Evolutionary conservation across 2,113 vertebrate species (phyloP).

Genomic region (Neopipo cinnamomea): DNA sequence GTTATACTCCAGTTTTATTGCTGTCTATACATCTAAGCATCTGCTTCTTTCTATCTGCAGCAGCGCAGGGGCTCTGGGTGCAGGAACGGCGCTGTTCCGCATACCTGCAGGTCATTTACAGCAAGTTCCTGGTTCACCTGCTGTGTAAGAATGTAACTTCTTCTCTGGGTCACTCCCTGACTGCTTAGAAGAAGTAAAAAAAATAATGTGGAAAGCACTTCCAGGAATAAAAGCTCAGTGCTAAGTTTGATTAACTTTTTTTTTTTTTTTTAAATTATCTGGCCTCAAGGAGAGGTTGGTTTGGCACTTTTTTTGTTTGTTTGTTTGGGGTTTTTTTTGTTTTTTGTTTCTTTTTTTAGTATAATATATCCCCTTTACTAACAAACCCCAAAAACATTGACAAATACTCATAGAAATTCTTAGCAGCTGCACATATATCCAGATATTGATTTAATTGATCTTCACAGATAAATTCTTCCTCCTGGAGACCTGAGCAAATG

Average conservation of each 20-base stretch:
- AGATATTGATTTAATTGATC: conserved; percentile 27
- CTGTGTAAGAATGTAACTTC: conserved; percentile 63
- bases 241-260: not conserved
- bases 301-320: not conserved
- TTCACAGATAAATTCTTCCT: conserved; percentile 1
- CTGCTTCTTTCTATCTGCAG: conserved; percentile 20
- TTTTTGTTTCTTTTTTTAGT: not conserved
- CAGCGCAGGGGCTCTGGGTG: not conserved
- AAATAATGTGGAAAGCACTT: not conserved
- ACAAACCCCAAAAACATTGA: not conserved
- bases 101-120: conserved; percentile 43
- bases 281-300: not conserved
- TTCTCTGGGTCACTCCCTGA: conserved; percentile 41
- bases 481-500: not conserved
- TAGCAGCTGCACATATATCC: not conserved
- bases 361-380: not conserved
- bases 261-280: not conserved
- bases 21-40: conserved; percentile 30
- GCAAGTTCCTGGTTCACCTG: conserved; percentile 65
- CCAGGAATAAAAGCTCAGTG: conserved; percentile 20
- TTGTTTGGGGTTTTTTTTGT: no score
- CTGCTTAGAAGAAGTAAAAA: not conserved
- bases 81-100: not conserved
- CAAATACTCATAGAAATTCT: not conserved
- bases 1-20: conserved; percentile 5